Conservation (phyloP, 2,113 vertebrate species). For the Oryzias javanicus region DNA sequence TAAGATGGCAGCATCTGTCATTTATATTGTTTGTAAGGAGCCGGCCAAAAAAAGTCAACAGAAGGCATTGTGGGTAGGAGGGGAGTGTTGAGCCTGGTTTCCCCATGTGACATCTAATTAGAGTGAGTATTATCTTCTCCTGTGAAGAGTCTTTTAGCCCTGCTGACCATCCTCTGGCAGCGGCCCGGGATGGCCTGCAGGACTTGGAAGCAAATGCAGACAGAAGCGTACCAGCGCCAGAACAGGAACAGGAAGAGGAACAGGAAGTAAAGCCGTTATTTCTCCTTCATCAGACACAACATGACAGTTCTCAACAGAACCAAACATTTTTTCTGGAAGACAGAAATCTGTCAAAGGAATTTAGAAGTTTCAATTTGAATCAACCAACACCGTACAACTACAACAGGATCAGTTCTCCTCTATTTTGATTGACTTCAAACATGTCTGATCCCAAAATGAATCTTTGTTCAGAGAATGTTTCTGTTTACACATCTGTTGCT, state of each 20-base stretch:
- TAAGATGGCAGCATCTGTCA: conserved; percentile 69
- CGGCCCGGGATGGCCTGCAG: conserved; percentile 11
- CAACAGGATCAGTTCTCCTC: conserved; percentile 26
- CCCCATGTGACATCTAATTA: conserved; percentile 59
- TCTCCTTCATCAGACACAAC: conserved; percentile 54
- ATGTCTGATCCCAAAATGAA: conserved; percentile 24
- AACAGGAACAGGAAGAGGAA: conserved; percentile 61
- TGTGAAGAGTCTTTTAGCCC: conserved; percentile 63
- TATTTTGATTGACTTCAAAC: conserved; percentile 46
- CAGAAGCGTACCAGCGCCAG: conserved; percentile 31
- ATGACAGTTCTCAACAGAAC: conserved; percentile 52
- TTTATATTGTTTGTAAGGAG: conserved; percentile 56
- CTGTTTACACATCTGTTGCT: conserved; percentile 7
- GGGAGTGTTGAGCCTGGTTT: conserved; percentile 29
- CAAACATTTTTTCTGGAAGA: conserved; percentile 25
- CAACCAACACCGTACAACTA: conserved; percentile 38
- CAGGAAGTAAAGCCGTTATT: conserved; percentile 58
- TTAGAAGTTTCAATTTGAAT: conserved; percentile 52
- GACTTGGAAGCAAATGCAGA: conserved; percentile 24
- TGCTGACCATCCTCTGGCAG: conserved; percentile 21
- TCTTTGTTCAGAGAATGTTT: conserved; percentile 6
- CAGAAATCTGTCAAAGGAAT: conserved; percentile 27
- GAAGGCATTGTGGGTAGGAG: conserved; percentile 28
- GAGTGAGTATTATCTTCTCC: conserved; percentile 56
- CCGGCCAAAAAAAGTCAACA: conserved; percentile 50